phyloP scores from a whole-genome alignment of 2,888 invertebrate genomes.

The Ennomos erosarius region DNA sequence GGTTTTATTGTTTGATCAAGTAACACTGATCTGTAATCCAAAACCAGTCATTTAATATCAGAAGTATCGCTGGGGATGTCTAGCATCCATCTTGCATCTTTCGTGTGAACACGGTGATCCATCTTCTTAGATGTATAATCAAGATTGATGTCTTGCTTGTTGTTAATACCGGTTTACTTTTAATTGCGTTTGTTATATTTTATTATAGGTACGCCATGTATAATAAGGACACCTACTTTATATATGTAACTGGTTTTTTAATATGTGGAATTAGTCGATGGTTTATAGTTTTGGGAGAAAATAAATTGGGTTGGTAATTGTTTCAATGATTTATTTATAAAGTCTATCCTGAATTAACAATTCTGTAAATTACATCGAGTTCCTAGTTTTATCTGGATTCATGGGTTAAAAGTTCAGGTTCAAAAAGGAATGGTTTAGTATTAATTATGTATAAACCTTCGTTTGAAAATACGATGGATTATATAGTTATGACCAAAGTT shows the following conservation, averaged over 20 bases:
- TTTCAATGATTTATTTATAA: no score
- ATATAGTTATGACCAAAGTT: neutral
- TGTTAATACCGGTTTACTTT: conserved; percentile 11
- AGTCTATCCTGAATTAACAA: no score
- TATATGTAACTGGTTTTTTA: conserved; percentile 29
- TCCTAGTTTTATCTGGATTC: no score
- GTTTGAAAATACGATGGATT: no score
- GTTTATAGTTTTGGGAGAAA: neutral
- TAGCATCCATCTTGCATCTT: conserved; percentile 43
- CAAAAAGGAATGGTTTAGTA: no score
- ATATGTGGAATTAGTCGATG: conserved; percentile 13
- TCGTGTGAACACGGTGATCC: conserved; percentile 39
- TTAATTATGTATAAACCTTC: no score
- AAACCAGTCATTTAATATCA: conserved; percentile 51
- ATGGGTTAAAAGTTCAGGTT: no score
- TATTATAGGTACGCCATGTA: conserved; percentile 16
- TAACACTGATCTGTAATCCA: conserved; percentile 45
- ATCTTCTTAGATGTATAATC: conserved; percentile 45
- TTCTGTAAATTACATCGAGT: no score
- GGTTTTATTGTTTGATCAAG: conserved; percentile 34
- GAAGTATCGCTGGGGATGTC: conserved; percentile 49
- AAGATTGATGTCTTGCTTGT: conserved; percentile 28
- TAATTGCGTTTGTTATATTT: conserved; percentile 10
- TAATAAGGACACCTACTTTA: conserved; percentile 33
- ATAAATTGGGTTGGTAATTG: no score